Conservation (phyloP, 2,888 invertebrate species). For the Nomada flava region DNA sequence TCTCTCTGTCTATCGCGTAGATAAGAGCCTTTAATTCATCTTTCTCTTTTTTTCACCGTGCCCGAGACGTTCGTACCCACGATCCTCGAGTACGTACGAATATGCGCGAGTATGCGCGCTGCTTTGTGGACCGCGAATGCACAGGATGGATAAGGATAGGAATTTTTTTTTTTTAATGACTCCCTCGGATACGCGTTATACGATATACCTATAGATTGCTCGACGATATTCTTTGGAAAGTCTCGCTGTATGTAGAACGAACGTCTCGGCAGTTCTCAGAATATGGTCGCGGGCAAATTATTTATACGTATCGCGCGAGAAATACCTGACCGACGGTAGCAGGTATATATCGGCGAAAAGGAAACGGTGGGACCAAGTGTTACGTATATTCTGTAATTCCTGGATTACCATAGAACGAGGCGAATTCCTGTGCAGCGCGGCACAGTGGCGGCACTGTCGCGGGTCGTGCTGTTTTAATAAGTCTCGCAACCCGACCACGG, state of each 20-base stretch:
- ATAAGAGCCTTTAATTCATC: constrained; percentile 16
- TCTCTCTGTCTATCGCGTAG: constrained; percentile 33
- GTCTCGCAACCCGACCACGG: constrained; percentile 51
- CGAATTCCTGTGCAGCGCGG: constrained; percentile 16
- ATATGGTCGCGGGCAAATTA: no score
- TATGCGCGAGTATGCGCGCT: neutral
- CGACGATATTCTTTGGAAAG: no score
- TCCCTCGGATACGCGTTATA: no score
- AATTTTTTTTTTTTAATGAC: constrained; percentile 35
- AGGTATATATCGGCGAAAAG: no score
- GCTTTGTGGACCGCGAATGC: constrained; percentile 54
- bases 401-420: neutral
- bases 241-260: no score
- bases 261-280: no score
- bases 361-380: neutral
- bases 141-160: constrained; percentile 55
- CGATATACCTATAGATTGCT: no score
- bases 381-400: no score
- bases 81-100: constrained; percentile 58
- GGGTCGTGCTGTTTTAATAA: constrained; percentile 70
- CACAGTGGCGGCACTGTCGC: constrained; percentile 70
- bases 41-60: constrained; percentile 13
- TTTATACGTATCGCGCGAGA: no score
- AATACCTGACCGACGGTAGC: no score
- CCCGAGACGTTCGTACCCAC: constrained; percentile 54